phyloP scores from a whole-genome alignment of 2,113 vertebrate species.

The Microcebus tavaratra region DNA sequence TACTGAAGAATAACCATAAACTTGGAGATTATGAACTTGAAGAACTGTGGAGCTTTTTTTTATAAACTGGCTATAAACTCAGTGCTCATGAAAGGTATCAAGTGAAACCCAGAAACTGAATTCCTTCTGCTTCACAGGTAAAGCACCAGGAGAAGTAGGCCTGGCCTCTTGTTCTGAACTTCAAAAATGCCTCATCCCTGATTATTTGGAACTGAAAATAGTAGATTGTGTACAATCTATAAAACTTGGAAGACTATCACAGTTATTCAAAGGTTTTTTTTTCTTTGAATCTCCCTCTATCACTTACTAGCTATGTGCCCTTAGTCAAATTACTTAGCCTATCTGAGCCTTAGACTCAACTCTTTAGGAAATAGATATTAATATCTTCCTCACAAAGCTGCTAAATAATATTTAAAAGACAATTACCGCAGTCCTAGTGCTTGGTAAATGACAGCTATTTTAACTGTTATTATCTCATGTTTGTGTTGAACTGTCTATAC shows the following conservation, averaged over 20 bases:
- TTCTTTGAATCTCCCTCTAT: not conserved
- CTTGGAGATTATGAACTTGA: not conserved
- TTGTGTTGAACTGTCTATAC: not conserved
- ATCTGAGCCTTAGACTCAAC: not conserved
- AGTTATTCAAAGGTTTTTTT: not conserved
- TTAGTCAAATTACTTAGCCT: conserved; percentile 47
- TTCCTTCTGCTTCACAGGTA: not conserved
- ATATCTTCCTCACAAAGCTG: not conserved
- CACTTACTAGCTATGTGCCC: not conserved
- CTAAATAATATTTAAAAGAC: conserved; percentile 37
- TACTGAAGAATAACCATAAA: conserved; percentile 36
- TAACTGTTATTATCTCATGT: not conserved
- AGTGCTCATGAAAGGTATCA: not conserved
- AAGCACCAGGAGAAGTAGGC: not conserved
- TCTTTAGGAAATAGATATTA: conserved; percentile 3
- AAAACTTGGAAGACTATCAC: not conserved
- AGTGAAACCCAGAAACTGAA: not conserved
- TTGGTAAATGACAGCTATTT: conserved; percentile 34
- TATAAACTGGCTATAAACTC: not conserved
- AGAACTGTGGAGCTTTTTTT: conserved; percentile 28
- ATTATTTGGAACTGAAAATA: not conserved
- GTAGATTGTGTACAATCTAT: not conserved
- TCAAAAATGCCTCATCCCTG: conserved; percentile 7
- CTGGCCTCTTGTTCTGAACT: not conserved
- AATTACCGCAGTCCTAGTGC: not conserved